Percentiles rank a stretch among this genome's conserved stretches.
phyloP scores from a whole-genome alignment of 2,797 vertebrate species.

The Esox masquinongy region DNA sequence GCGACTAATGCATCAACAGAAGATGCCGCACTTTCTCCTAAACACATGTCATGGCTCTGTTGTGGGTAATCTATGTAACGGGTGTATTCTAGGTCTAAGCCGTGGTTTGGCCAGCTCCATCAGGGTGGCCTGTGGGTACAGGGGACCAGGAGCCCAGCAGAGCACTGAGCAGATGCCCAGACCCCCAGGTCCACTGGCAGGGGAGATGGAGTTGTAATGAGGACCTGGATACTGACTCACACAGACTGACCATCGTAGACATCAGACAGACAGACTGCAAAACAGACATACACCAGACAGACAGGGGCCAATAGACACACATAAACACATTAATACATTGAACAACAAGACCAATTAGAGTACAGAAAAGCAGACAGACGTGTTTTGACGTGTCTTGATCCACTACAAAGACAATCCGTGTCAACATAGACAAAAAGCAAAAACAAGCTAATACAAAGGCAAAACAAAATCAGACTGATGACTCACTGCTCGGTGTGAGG shows the following conservation, averaged over 20 bases:
- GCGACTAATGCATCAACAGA: no score
- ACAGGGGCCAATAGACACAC: background rate
- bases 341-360: background rate
- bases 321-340: conserved; percentile 5
- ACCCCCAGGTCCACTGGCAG: conserved; percentile 39
- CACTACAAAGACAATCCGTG: background rate
- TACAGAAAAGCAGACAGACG: background rate
- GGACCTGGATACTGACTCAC: conserved; percentile 57
- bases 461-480: conserved; percentile 46
- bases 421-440: background rate
- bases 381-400: no score
- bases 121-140: background rate
- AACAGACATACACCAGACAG: background rate
- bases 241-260: background rate
- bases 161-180: conserved; percentile 55
- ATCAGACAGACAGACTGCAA: background rate
- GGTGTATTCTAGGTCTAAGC: background rate
- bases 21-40: background rate
- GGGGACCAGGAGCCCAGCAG: conserved; percentile 47
- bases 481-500: conserved; percentile 35
- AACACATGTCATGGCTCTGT: background rate
- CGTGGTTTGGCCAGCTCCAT: conserved; percentile 43
- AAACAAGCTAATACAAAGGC: conserved; percentile 34
- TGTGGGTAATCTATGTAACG: background rate
- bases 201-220: conserved; percentile 57